Base-by-base conservation (phyloP, 1,140 invertebrate genomes). In the Brachionus plicatilis region DNA sequence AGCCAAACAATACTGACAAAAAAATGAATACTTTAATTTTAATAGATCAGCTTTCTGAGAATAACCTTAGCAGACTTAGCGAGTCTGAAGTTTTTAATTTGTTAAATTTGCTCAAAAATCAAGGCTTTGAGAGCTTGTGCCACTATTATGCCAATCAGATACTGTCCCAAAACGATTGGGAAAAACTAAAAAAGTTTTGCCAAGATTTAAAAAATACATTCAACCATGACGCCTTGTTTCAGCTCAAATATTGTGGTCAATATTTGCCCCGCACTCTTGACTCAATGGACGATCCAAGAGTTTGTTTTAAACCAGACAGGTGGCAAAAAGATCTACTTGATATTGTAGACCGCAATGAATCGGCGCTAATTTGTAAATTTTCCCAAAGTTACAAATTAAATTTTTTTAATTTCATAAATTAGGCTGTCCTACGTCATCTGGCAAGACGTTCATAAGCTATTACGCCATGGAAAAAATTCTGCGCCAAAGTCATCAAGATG, bases 401-500 rank as follows among this genome's bases (percentile, higher is more conserved):
- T 72, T 17, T 9, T 41, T 41, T 17, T 41, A 37, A n/a, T 72
- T 72, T n/a, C 6, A 41, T 41, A 20, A 72, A 47, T 47, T 47
- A 72, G 68, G 68, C 17, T 72, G 68, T 41, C 72, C 72, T 11
- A 78, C 72, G 4, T 47, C 72, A n/a, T 78, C 72, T n/a, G 72
- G 72, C 24, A 78, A 78, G 50, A 78, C 72, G 6, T 78, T 50
- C 20, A 50, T 50, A 4, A 50, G 43, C 7, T 78, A 78, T 53
- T 78, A 78, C 14, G 72, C 45, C 1, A 78, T 78, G 72, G 72
- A 76, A 76, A 17, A 47, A 50, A 37, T 37, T 24, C 11, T 76
- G 17, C 20, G 45, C 3, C 43, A 78, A 6, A 50, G 72, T 33
- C 72, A 47, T 14, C 20, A 78, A 29, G 72, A 29, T 53, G 43